Evolutionary conservation across 2,113 vertebrate genomes (phyloP).

Genomic region (Misgurnus anguillicaudatus): DNA sequence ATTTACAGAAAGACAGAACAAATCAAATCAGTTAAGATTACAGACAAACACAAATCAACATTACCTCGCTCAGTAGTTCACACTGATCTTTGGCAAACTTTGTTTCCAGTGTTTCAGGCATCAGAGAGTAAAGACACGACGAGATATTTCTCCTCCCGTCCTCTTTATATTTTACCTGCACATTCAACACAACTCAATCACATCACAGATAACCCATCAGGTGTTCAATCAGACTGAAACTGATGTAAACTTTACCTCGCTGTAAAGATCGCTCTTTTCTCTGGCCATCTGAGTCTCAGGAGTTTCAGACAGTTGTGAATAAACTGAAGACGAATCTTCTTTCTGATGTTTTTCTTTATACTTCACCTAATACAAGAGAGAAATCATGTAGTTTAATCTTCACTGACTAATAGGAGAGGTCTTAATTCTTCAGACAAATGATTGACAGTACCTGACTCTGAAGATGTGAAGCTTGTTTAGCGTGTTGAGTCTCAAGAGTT

Average conservation of each 20-base stretch:
- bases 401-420: not conserved
- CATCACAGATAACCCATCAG: too few species aligned
- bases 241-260: not conserved
- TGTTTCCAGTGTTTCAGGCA: conserved; percentile 62
- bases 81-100: conserved; percentile 62
- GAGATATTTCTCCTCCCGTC: conserved; percentile 41
- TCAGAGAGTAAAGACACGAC: conserved; percentile 55
- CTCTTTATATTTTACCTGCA: conserved; percentile 67
- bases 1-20: too few species aligned
- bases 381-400: too few species aligned
- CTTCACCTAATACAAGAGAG: conserved; percentile 4
- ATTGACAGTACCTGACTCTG: conserved; percentile 62
- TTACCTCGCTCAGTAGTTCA: conserved; percentile 68
- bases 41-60: too few species aligned
- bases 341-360: not conserved
- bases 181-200: not conserved
- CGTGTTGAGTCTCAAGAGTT: conserved; percentile 86
- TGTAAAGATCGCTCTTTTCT: not conserved
- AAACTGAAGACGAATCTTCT: not conserved
- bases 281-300: conserved; percentile 6
- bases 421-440: too few species aligned
- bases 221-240: too few species aligned
- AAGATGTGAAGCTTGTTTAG: conserved; percentile 72
- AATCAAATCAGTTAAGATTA: too few species aligned
- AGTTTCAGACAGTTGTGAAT: not conserved